A percentile compares a stretch with the other conserved stretches of the same genome.
Evolutionary conservation across 2,888 invertebrate species (phyloP).

Genomic region (Hirtodrosophila histrioides): DNA sequence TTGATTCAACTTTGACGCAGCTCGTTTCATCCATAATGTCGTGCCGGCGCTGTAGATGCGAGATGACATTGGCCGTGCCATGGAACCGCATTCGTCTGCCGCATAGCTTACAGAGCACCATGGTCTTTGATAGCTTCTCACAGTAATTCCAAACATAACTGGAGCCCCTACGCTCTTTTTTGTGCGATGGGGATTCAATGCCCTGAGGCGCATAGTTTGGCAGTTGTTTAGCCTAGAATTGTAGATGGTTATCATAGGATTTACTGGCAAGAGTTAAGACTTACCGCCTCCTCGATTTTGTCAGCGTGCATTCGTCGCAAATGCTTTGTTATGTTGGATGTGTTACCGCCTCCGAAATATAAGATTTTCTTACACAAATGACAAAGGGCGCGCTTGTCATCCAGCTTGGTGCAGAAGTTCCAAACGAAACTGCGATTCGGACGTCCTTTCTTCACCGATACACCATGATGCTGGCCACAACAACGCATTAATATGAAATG

Average conservation of each 20-base stretch:
- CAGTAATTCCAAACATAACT: slow-evolving; percentile 80
- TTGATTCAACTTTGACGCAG: slow-evolving; percentile 9
- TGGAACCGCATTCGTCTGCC: slow-evolving; percentile 74
- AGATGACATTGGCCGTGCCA: slow-evolving; percentile 79
- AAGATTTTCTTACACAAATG: slow-evolving; percentile 72
- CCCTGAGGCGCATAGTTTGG: slow-evolving; percentile 16
- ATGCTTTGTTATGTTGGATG: slow-evolving; percentile 76
- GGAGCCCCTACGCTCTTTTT: slow-evolving; percentile 65
- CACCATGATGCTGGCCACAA: slow-evolving; percentile 22
- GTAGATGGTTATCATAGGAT: no score
- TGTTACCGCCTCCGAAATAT: slow-evolving; percentile 76
- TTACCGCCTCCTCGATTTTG: slow-evolving; percentile 51
- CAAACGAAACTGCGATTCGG: slow-evolving; percentile 75
- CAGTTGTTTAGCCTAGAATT: slow-evolving; percentile 25
- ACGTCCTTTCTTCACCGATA: slow-evolving; percentile 53
- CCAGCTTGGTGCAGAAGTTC: slow-evolving; percentile 75
- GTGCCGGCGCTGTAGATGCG: slow-evolving; percentile 73
- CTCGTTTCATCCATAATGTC: slow-evolving; percentile 56
- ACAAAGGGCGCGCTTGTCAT: slow-evolving; percentile 73
- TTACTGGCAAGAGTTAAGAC: neutral
- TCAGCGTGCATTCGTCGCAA: slow-evolving; percentile 67
- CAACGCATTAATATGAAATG: no score
- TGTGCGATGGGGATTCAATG: slow-evolving; percentile 4
- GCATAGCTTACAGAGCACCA: slow-evolving; percentile 71
- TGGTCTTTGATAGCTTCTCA: slow-evolving; percentile 68